Base-by-base conservation (phyloP, 2,797 vertebrate species). In the Ptychadena robeensis region DNA sequence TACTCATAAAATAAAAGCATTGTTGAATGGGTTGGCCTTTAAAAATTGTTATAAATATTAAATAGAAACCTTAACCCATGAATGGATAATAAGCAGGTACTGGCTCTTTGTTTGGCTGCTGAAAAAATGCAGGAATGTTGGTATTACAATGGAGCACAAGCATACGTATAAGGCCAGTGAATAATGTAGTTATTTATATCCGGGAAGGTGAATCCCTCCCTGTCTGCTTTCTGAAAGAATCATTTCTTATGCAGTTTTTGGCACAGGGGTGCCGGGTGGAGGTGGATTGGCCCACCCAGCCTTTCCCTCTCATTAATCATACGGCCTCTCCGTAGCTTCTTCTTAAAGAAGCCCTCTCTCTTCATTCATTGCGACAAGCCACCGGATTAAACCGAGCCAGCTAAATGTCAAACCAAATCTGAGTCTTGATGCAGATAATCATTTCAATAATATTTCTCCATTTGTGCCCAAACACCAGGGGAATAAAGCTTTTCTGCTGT, bases 391-490 rank as follows among this genome's bases (percentile, higher is more conserved):
- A 95, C 95, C 96, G 96, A 98, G 97, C 97, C 96, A 95, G 97
- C 94, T 95, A 99, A 99, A 99, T 99, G 98, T 99, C 98, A 99
- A 96, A 97, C 96, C 97, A 99, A 98, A 99, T 99, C 97, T 99
- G 97, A 99, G 97, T 98, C 97, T 97, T 98, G 97, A 99, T 98
- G 97, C 97, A 98, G 97, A 99, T 99, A 98, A 99, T 99, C 97
- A 99, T 98, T 99, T 98, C 97, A 99, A 98, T 99, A 99, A 99
- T 99, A 99, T 99, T 99, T 98, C 97, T 98, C 97, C 97, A 98
- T 99, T 99, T 99, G 97, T 98, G 97, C 95, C 96, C 93, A 93
- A 92, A 96, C 95, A 95, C 96, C 95, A 93, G 91, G 97, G 98
- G 97, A 99, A 98, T 98, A 97, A 96, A 95, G 95, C 96, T 97